phyloP scores from a whole-genome alignment of 2,113 vertebrate species.

The Lynx canadensis region DNA sequence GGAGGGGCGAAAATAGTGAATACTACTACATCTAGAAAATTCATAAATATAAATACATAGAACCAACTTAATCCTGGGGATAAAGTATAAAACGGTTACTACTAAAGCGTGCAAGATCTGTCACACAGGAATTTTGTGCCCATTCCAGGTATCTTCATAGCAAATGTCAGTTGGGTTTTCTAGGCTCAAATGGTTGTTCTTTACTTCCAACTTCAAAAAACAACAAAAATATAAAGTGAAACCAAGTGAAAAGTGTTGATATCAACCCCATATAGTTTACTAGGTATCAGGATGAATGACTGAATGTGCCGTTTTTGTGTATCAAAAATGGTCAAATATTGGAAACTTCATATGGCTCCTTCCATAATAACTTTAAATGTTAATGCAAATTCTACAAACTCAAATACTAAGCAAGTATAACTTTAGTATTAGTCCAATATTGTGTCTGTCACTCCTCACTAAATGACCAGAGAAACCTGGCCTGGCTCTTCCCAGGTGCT shows the following conservation, averaged over 20 bases:
- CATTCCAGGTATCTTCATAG: not conserved
- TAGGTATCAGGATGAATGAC: not conserved
- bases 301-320: not conserved
- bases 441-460: not conserved
- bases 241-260: not conserved
- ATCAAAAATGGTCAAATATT: not conserved
- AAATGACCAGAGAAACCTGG: not conserved
- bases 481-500: not conserved
- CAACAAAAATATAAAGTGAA: slow-evolving; percentile 37
- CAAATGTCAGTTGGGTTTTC: not conserved
- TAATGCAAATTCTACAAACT: slow-evolving; percentile 28
- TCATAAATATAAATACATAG: slow-evolving; percentile 29
- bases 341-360: not conserved
- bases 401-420: not conserved
- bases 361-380: not conserved
- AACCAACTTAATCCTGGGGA: not conserved
- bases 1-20: not conserved
- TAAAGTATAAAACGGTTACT: not conserved
- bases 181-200: not conserved
- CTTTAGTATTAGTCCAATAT: not conserved
- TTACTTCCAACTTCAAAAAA: not conserved
- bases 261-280: not conserved
- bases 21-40: slow-evolving; percentile 32
- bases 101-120: not conserved
- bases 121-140: not conserved